Evolutionary conservation across 1,140 invertebrate genomes (phyloP), one percentile per base, ranked within the genome.

Genomic region (Hesperophylax magnus): DNA sequence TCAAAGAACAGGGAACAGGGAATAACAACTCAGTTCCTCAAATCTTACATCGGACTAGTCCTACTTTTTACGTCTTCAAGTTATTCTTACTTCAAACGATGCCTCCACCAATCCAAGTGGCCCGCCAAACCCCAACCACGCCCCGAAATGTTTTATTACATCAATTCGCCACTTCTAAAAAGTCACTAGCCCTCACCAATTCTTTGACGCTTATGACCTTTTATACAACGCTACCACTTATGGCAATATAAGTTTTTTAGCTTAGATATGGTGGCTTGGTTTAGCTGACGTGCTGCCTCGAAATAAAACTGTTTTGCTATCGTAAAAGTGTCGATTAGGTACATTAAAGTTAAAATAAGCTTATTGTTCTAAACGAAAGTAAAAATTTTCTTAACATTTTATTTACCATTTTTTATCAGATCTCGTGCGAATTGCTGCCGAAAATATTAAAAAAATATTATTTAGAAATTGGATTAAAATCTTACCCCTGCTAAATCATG

Each of bases 121-220:
- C 24, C 76, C 47, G 65, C 47, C 58, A 61, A 27, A 71, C 65
- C 60, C 17, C 77, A 71, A 54, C 53, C 77, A 79, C 77, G 77
- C 77, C 77, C 77, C 77, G 15, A 17, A 52, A 34, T 79, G 77
- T 69, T 79, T 79, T 79, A 79, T 79, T 79, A 60, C 77, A 58
- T 27, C 3, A n/a, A 67, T 9, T 22, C 61, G 18, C 14, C 34
- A 24, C 18, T 9, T n/a, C 60, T 27, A 31, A 54, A 75, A 22
- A 53, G 76, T 5, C 76, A 15, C 22, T 17, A n/a, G 8, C 22
- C 52, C 20, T 54, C 18, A 6, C 34, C 5, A 4, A 34, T 20
- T 24, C 52, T 56, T 74, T 15, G 67, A 58, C n/a, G 31, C 65
- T 74, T 72, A 58, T 14, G 18, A 69, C 77, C 77, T 56, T 69